Percentiles rank a stretch among this genome's conserved stretches.
Conservation (phyloP, 1,140 invertebrate species). For the Lordiphosa mommai region DNA sequence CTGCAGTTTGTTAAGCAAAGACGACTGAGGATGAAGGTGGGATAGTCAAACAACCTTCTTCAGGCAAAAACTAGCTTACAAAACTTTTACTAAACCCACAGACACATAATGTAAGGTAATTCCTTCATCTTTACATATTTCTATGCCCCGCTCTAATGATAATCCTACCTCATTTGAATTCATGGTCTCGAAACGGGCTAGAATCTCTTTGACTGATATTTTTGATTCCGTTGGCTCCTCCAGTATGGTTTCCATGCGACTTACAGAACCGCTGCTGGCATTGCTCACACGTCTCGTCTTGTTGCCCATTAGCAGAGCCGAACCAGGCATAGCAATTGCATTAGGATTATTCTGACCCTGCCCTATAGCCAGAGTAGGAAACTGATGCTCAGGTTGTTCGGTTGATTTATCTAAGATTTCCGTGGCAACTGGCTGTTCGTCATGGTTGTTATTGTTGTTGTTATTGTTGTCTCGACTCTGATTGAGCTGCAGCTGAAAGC, state of each 20-base stretch:
- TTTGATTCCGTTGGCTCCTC: slow-evolving; percentile 88
- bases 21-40: no score
- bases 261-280: slow-evolving; percentile 82
- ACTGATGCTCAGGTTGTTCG: neutral
- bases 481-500: slow-evolving; percentile 41
- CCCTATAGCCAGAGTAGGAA: slow-evolving; percentile 1
- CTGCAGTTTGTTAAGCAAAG: no score
- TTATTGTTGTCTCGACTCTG: slow-evolving; percentile 51
- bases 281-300: slow-evolving; percentile 79
- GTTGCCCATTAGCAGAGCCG: slow-evolving; percentile 9
- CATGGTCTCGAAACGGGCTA: slow-evolving; percentile 89
- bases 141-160: neutral
- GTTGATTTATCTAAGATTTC: neutral
- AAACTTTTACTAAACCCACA: no score
- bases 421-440: neutral
- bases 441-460: slow-evolving; percentile 19
- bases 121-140: neutral
- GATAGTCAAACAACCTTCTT: no score
- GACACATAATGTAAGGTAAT: no score
- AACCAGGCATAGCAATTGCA: neutral
- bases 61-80: no score
- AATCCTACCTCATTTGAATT: slow-evolving; percentile 66
- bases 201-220: slow-evolving; percentile 89
- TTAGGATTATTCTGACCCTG: neutral
- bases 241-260: slow-evolving; percentile 89